Conservation (phyloP, 2,797 vertebrate species). For the Tapirus indicus region DNA sequence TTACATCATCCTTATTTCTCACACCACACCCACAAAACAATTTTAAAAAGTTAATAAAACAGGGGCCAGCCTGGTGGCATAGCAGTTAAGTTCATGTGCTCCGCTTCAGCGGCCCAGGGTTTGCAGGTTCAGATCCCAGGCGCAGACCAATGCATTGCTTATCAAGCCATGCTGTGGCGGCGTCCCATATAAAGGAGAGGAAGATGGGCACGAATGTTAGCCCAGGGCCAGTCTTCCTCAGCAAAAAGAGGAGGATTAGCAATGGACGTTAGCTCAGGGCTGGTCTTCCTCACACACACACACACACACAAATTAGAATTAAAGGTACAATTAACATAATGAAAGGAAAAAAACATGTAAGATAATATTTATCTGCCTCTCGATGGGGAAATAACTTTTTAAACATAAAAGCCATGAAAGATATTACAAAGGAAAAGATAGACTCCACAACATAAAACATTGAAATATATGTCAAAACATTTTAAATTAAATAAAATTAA, state of each 20-base stretch:
- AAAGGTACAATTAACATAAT: not conserved
- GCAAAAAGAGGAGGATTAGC: too few species aligned
- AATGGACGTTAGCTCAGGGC: too few species aligned
- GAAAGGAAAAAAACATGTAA: not conserved
- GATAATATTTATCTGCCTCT: not conserved
- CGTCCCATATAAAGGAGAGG: too few species aligned
- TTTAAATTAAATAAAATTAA: slow-evolving; percentile 42
- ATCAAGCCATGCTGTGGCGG: too few species aligned
- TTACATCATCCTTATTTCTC: not conserved
- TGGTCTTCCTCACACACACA: too few species aligned
- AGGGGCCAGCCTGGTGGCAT: too few species aligned
- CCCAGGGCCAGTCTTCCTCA: too few species aligned
- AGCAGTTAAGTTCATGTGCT: too few species aligned
- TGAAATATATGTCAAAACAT: slow-evolving; percentile 29
- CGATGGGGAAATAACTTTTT: not conserved
- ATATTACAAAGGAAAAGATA: not conserved
- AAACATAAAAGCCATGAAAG: slow-evolving; percentile 26
- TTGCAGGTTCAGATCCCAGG: too few species aligned
- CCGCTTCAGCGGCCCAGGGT: too few species aligned
- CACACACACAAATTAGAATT: not conserved
- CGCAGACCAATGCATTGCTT: too few species aligned
- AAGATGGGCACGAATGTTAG: too few species aligned
- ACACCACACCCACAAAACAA: not conserved
- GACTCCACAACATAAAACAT: not conserved
- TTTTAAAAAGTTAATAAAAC: not conserved